Evolutionary conservation across 2,797 vertebrate species (phyloP).

Genomic region (Peromyscus aztecus): DNA sequence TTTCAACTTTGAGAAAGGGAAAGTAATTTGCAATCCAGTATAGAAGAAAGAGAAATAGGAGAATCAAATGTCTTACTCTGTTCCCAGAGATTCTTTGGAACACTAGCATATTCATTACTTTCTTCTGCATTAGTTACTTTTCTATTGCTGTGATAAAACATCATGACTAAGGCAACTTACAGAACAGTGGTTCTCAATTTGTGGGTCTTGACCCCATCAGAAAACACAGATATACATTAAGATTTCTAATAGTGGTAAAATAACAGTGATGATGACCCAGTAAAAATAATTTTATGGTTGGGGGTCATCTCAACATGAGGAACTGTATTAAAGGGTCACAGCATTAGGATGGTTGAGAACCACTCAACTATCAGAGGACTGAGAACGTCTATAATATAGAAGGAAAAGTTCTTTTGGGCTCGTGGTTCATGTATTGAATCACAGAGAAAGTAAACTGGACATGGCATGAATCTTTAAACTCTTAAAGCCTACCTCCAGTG

Average conservation of each 20-base stretch:
- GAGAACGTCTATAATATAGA: not conserved
- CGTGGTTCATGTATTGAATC: not conserved
- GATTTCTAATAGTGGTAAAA: not conserved
- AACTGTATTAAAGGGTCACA: not conserved
- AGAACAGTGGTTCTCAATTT: not conserved
- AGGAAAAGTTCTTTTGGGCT: not conserved
- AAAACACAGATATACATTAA: not conserved
- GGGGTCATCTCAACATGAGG: not conserved
- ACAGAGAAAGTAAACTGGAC: not conserved
- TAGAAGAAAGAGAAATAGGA: not conserved
- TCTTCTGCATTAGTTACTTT: not conserved
- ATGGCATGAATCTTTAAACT: not conserved
- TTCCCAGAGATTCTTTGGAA: not conserved
- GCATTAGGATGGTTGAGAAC: too few species aligned
- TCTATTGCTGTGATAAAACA: not conserved
- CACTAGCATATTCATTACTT: not conserved
- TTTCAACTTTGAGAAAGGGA: slow-evolving; percentile 2
- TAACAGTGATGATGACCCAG: not conserved
- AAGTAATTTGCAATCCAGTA: not conserved
- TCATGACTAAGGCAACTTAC: not conserved
- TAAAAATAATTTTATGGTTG: too few species aligned
- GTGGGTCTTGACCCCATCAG: too few species aligned
- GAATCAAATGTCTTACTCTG: not conserved
- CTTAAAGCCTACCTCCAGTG: not conserved
- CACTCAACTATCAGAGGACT: not conserved